Conservation (phyloP, 1,140 invertebrate genomes). For the Saccostrea cuccullata region DNA sequence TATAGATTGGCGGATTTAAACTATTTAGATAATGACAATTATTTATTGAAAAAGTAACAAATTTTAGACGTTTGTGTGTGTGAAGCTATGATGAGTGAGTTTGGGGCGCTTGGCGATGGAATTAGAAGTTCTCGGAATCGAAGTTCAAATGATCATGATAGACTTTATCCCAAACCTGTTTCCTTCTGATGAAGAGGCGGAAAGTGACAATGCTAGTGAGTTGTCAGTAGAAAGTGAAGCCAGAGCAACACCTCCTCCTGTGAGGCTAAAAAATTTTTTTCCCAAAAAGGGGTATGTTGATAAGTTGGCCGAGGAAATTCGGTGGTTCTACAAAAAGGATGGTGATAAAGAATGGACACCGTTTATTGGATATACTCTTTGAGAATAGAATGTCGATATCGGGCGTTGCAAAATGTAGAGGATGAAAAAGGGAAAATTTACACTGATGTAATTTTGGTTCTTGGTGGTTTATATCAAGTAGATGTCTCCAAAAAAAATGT, state of each 20-base stretch:
- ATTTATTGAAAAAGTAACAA: background rate
- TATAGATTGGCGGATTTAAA: background rate
- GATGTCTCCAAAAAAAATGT: constrained; percentile 84
- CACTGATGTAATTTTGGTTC: constrained; percentile 81
- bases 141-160: constrained; percentile 50
- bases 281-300: constrained; percentile 76
- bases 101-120: constrained; percentile 58
- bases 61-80: background rate
- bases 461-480: constrained; percentile 86
- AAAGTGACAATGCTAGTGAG: constrained; percentile 56
- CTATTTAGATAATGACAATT: background rate
- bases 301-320: constrained; percentile 82
- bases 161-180: constrained; percentile 61
- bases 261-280: constrained; percentile 67
- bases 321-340: constrained; percentile 86
- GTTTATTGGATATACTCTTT: constrained; percentile 87
- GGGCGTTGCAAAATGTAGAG: constrained; percentile 72
- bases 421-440: constrained; percentile 64
- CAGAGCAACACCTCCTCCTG: constrained; percentile 53
- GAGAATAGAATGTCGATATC: constrained; percentile 83
- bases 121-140: constrained; percentile 44
- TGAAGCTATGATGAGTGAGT: constrained; percentile 51
- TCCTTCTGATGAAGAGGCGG: constrained; percentile 54
- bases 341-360: constrained; percentile 85
- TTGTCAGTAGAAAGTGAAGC: constrained; percentile 55